Evolutionary conservation across 1,140 invertebrate species (phyloP).

Genomic region (Lucilia cuprina): DNA sequence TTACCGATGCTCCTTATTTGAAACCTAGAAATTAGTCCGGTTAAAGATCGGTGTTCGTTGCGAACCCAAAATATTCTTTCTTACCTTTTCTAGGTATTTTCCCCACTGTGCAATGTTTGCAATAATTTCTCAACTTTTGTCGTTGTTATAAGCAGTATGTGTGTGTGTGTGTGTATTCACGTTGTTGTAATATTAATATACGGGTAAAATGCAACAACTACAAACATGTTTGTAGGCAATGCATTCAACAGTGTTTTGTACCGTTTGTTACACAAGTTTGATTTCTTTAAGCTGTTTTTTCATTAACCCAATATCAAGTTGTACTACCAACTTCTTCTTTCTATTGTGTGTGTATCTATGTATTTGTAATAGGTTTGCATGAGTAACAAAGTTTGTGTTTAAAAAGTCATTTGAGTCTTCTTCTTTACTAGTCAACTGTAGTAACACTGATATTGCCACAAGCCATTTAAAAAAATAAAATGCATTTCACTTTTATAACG

Average conservation of each 20-base stretch:
- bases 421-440: background rate
- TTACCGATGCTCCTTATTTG: too few relatives aligned
- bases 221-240: too few relatives aligned
- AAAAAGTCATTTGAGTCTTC: background rate
- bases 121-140: conserved; percentile 7
- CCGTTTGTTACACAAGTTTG: background rate
- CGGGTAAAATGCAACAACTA: background rate
- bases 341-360: too few relatives aligned
- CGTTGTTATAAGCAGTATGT: background rate
- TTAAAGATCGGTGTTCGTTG: too few relatives aligned
- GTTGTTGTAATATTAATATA: background rate
- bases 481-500: conserved; percentile 39
- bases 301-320: too few relatives aligned
- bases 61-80: too few relatives aligned
- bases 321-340: background rate
- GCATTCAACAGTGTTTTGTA: background rate
- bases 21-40: too few relatives aligned
- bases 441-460: conserved; percentile 4
- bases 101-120: background rate
- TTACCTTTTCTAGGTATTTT: too few relatives aligned
- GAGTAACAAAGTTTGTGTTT: background rate
- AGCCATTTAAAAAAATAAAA: conserved; percentile 1
- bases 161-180: background rate
- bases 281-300: background rate
- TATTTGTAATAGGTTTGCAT: background rate